Base-by-base conservation (phyloP, 1,140 invertebrate species). In the Holotrichia oblita region DNA sequence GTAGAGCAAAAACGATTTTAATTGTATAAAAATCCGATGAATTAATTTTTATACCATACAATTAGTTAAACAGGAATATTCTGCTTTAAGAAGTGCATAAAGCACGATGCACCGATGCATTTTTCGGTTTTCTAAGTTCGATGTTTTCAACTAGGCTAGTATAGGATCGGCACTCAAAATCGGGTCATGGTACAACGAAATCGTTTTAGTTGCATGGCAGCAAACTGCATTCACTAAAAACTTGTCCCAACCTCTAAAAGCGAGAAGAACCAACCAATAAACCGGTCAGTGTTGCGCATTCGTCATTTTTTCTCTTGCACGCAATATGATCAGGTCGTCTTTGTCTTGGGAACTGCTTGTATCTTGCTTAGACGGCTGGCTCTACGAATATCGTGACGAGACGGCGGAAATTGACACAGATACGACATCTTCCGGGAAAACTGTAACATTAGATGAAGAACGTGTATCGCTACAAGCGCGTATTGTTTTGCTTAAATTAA, bases 151-250 rank as follows among this genome's bases (percentile, higher is more conserved):
- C 41, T 55, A 64, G 79, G 83, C 78, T 85, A 85, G 81, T 86
- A 55, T 17, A 85, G 55, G 72, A 42, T 79, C 78, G 85, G 83
- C 84, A 85, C 80, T 85, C 82, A 80, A 83, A 86, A 85, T 84
- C 85, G 82, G 85, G 85, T 86, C 85, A 86, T 85, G 84, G 83
- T 85, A 86, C 83, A 84, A 85, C 84, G 83, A 85, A 86, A 85
- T 84, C 84, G 83, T 82, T 84, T 85, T 83, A 81, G 80, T 83
- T 85, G 81, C 81, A 84, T 83, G 79, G 81, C 81, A 81, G 81
- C 81, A 81, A 82, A 84, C 80, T 80, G 82, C 80, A 84, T 81
- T 84, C 83, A 82, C 82, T 84, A 84, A 85, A 85, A 84, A 83
- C 82, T 84, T 81, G 83, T 84, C 83, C 82, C 83, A 84, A 84